These are phyloP conservation scores for Bagarius yarrelli DNA, from an alignment of 2,113 vertebrate species.

Conservation along the genomic window DNA sequence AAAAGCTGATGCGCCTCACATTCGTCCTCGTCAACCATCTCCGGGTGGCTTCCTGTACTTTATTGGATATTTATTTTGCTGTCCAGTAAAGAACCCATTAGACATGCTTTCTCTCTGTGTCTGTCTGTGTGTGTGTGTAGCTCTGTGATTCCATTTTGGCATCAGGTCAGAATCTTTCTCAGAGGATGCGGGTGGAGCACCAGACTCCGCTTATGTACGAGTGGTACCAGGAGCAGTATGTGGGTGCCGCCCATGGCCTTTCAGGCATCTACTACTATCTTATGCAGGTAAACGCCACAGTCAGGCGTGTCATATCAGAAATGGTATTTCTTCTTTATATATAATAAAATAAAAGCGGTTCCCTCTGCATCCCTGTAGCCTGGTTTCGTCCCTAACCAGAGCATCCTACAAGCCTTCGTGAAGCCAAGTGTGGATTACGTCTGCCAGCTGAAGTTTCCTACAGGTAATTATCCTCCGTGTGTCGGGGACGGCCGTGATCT, in stretches of 20 bases:
- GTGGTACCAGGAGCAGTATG: constrained; percentile 93
- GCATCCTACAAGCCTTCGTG: constrained; percentile 74
- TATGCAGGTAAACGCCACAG: constrained; percentile 81
- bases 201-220: constrained; percentile 92
- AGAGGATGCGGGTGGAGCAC: constrained; percentile 75
- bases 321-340: not conserved
- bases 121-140: constrained; percentile 61
- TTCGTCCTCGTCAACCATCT: not conserved
- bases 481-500: constrained; percentile 84
- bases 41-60: not conserved
- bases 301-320: not conserved
- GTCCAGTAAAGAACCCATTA: not conserved
- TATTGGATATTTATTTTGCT: not conserved
- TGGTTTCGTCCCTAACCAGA: constrained; percentile 68
- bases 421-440: constrained; percentile 91
- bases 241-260: constrained; percentile 92
- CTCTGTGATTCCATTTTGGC: constrained; percentile 79
- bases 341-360: not conserved
- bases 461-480: constrained; percentile 91
- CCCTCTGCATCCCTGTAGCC: constrained; percentile 58
- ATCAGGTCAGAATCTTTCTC: constrained; percentile 84
- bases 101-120: constrained; percentile 12
- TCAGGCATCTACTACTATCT: constrained; percentile 95
- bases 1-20: not conserved
- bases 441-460: constrained; percentile 82